Evolutionary conservation across 2,888 invertebrate species (phyloP).

Genomic region (Merodon equestris): DNA sequence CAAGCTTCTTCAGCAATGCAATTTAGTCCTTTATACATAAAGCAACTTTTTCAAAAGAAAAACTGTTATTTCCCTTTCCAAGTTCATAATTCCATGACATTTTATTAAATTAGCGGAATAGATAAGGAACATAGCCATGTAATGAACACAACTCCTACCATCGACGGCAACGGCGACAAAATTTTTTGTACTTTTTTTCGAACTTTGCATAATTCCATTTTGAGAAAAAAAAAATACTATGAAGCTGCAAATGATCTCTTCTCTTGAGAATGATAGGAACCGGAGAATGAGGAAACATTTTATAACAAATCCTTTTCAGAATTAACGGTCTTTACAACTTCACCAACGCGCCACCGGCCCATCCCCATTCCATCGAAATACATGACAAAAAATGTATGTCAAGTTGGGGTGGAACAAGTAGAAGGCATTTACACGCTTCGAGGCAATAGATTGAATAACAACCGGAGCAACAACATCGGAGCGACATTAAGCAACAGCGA

Average conservation of each 20-base stretch:
- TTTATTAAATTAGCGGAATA: too few species aligned
- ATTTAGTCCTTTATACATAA: too few species aligned
- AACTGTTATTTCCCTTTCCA: too few species aligned
- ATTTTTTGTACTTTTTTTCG: too few species aligned
- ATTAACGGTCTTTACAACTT: conserved; percentile 42
- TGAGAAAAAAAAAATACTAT: conserved; percentile 11
- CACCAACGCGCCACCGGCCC: neutral
- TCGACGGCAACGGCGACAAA: too few species aligned
- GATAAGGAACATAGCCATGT: neutral
- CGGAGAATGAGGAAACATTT: conserved; percentile 9
- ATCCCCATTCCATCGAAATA: neutral
- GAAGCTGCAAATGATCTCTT: conserved; percentile 55
- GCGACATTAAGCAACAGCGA: conserved; percentile 12
- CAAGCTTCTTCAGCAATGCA: too few species aligned
- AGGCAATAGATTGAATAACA: conserved; percentile 64
- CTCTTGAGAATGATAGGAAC: conserved; percentile 19
- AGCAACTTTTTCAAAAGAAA: too few species aligned
- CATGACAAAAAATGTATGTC: conserved; percentile 52
- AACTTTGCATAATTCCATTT: neutral
- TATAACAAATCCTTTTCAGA: conserved; percentile 27
- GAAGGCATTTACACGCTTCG: conserved; percentile 57
- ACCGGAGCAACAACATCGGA: conserved; percentile 17
- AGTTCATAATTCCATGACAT: too few species aligned
- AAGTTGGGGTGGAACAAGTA: conserved; percentile 54
- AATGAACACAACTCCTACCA: neutral